Conservation (phyloP, 1,140 invertebrate species). For the Pararge aegeria region DNA sequence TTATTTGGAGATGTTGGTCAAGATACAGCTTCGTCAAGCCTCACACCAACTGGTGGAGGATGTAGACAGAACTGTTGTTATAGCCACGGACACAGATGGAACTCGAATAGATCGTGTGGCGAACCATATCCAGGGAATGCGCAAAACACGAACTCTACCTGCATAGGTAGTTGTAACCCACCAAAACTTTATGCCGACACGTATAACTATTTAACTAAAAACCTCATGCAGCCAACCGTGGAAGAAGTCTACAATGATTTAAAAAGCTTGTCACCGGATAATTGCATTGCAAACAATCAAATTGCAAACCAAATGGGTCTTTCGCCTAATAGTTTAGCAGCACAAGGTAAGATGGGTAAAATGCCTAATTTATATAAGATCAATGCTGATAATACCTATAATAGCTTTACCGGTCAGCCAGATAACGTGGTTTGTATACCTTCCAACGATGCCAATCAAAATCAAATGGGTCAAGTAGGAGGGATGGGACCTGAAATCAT, state of each 20-base stretch:
- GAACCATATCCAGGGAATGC: slow-evolving; percentile 32
- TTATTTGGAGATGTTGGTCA: slow-evolving; percentile 50
- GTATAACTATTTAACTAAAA: slow-evolving; percentile 58
- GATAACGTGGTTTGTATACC: neutral
- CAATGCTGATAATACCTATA: slow-evolving; percentile 6
- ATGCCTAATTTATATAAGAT: neutral
- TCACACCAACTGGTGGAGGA: slow-evolving; percentile 32
- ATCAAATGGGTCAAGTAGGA: slow-evolving; percentile 16
- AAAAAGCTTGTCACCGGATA: slow-evolving; percentile 52
- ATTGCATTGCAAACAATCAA: slow-evolving; percentile 56
- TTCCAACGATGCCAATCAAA: slow-evolving; percentile 4
- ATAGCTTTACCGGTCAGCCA: neutral
- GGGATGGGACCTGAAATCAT: slow-evolving; percentile 56
- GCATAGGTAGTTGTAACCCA: slow-evolving; percentile 56
- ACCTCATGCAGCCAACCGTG: slow-evolving; percentile 62
- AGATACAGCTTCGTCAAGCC: slow-evolving; percentile 17
- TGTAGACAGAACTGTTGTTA: slow-evolving; percentile 35
- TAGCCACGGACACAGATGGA: slow-evolving; percentile 27
- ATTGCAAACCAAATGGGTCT: slow-evolving; percentile 47
- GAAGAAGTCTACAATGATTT: slow-evolving; percentile 68
- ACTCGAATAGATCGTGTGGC: slow-evolving; percentile 26
- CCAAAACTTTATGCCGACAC: slow-evolving; percentile 59
- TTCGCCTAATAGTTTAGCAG: slow-evolving; percentile 1
- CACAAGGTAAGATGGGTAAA: slow-evolving; percentile 10
- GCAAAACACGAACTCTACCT: slow-evolving; percentile 35